phyloP scores from a whole-genome alignment of 2,797 vertebrate genomes.

The Taeniopygia guttata region DNA sequence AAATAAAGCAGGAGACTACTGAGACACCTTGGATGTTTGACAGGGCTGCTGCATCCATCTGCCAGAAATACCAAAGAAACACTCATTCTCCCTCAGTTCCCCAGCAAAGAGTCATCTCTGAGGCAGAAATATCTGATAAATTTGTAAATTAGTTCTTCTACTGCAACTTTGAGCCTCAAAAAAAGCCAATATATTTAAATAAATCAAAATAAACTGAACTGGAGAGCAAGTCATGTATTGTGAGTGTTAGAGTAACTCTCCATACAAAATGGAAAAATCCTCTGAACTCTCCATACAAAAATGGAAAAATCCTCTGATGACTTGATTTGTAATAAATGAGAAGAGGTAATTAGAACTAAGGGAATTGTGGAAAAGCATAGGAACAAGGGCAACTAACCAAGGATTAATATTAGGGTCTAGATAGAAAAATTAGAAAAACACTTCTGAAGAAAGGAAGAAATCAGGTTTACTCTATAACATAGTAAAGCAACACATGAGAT shows the following conservation, averaged over 20 bases:
- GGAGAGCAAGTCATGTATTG: neutral
- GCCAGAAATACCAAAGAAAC: neutral
- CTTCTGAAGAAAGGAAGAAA: neutral
- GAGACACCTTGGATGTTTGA: neutral
- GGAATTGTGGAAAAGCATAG: neutral
- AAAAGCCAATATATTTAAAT: neutral
- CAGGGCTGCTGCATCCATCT: neutral
- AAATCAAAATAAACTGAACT: neutral
- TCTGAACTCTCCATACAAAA: neutral
- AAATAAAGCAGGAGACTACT: neutral
- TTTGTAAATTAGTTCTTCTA: neutral
- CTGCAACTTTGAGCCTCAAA: neutral
- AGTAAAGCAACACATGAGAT: neutral
- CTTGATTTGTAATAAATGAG: neutral
- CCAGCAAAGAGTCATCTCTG: neutral
- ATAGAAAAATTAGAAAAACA: neutral
- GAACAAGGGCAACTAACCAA: neutral
- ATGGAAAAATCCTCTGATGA: neutral
- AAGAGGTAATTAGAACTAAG: neutral
- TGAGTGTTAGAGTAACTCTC: neutral
- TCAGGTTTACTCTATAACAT: neutral
- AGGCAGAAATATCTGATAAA: neutral
- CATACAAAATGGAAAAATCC: neutral
- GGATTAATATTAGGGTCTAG: neutral
- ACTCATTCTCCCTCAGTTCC: neutral